Evolutionary conservation across 2,113 vertebrate genomes (phyloP).

Genomic region (Leucopsar rothschildi): DNA sequence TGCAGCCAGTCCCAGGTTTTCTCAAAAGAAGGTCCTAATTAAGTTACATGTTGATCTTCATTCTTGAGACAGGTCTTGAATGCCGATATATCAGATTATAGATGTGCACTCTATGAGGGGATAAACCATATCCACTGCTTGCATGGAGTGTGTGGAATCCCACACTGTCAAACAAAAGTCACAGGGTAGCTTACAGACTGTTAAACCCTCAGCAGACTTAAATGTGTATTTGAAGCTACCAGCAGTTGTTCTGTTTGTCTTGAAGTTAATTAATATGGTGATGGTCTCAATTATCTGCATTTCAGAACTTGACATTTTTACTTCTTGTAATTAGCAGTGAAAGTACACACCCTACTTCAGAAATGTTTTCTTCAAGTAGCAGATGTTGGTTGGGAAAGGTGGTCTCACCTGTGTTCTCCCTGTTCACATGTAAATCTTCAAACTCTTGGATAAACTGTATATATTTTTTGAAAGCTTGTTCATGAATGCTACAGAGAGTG

Average conservation of each 20-base stretch:
- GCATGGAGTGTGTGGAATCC: neutral
- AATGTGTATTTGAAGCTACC: neutral
- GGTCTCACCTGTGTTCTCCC: neutral
- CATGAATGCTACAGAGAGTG: neutral
- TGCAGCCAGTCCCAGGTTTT: neutral
- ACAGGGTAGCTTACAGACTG: neutral
- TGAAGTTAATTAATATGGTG: neutral
- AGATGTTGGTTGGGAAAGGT: neutral
- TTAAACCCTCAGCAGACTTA: neutral
- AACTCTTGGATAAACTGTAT: neutral
- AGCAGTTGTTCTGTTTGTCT: neutral
- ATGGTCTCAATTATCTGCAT: neutral
- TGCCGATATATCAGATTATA: neutral
- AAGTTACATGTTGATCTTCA: neutral
- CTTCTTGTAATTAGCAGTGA: neutral
- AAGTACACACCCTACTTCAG: neutral
- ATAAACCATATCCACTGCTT: neutral
- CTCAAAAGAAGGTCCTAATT: neutral
- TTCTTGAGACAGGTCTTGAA: neutral
- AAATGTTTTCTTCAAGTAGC: neutral
- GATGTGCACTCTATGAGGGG: neutral
- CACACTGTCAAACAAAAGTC: neutral
- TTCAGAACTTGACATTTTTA: neutral
- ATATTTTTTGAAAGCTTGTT: neutral
- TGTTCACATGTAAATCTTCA: neutral